Evolutionary conservation across 2,888 invertebrate genomes (phyloP).

Genomic region (Volucella zonaria): DNA sequence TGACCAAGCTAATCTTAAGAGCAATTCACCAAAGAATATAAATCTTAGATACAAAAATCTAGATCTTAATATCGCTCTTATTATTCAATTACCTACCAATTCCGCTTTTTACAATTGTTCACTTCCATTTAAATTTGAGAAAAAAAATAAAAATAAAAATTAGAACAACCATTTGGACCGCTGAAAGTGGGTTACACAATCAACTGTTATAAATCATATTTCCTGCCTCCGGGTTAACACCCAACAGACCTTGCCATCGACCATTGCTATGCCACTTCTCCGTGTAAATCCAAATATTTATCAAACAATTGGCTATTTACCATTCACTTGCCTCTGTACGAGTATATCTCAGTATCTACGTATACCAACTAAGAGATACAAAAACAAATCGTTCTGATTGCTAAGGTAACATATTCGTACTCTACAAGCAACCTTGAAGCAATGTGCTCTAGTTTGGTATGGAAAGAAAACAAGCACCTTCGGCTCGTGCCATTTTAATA

Average conservation of each 20-base stretch:
- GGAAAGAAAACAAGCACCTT: conserved; percentile 44
- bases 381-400: conserved; percentile 41
- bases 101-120: no score
- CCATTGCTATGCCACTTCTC: conserved; percentile 21
- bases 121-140: no score
- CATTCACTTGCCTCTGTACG: conserved; percentile 60
- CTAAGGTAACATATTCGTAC: background rate
- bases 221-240: conserved; percentile 58
- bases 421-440: conserved; percentile 56
- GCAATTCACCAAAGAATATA: no score
- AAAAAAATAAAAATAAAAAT: background rate
- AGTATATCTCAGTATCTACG: no score
- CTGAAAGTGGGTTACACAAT: conserved; percentile 45
- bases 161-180: conserved; percentile 47
- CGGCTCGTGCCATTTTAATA: conserved; percentile 68
- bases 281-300: conserved; percentile 60
- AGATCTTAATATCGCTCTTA: no score
- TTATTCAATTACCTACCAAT: no score
- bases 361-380: conserved; percentile 10
- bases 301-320: conserved; percentile 56
- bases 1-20: no score
- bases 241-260: conserved; percentile 53
- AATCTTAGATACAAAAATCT: no score
- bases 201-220: conserved; percentile 57
- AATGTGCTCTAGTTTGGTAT: conserved; percentile 57